These are phyloP conservation scores for Oceanites oceanicus DNA, from an alignment of 2,113 vertebrate species.

Conservation along the genomic window DNA sequence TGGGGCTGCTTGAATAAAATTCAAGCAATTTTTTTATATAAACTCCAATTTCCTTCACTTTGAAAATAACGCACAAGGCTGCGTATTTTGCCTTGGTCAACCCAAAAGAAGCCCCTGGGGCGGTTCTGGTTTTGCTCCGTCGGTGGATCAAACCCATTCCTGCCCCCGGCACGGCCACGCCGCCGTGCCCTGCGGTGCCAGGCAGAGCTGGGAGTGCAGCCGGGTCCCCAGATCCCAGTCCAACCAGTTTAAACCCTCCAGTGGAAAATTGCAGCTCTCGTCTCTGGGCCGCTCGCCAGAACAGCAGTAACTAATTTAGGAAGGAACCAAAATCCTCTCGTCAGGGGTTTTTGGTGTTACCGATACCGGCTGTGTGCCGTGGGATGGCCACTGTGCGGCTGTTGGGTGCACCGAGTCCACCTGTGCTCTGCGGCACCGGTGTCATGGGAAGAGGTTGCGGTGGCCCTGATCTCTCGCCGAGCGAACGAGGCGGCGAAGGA, in stretches of 20 bases:
- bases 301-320: fast-evolving
- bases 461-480: fast-evolving
- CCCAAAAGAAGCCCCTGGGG: not conserved
- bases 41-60: not conserved
- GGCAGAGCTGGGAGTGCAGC: not conserved
- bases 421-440: not conserved
- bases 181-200: not conserved
- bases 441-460: fast-evolving
- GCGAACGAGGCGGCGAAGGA: fast-evolving
- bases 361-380: fast-evolving
- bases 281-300: not conserved
- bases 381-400: not conserved
- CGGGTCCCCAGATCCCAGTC: not conserved
- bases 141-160: not conserved
- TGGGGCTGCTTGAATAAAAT: not conserved
- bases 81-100: fast-evolving
- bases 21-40: not conserved
- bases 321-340: not conserved
- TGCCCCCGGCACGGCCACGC: not conserved
- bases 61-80: not conserved
- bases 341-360: not conserved
- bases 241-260: not conserved
- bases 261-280: not conserved
- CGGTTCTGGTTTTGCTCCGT: not conserved
- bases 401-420: not conserved